These are phyloP conservation scores for Hydrotaea diabolus DNA, from an alignment of 2,888 invertebrate species.

Conservation along the genomic window DNA sequence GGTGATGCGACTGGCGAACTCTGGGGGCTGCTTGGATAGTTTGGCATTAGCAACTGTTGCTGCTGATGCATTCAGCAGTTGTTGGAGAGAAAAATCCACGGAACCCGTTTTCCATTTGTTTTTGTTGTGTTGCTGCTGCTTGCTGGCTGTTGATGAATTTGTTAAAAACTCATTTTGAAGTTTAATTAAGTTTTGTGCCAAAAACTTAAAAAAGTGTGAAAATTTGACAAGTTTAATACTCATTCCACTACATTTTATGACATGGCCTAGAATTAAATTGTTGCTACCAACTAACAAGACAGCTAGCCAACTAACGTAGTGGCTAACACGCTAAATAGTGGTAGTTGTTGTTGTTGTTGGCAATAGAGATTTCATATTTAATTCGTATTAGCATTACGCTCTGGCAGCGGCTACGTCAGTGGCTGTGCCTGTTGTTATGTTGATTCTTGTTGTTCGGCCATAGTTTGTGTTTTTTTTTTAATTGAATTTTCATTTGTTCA, in stretches of 20 bases:
- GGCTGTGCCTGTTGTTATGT: too few species aligned
- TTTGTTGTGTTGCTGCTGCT: not conserved
- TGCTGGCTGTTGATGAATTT: slow-evolving; percentile 65
- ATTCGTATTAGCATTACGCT: slow-evolving; percentile 47
- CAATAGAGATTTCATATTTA: slow-evolving; percentile 49
- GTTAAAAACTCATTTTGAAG: slow-evolving; percentile 73
- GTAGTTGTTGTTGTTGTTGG: not conserved
- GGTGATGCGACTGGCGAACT: too few species aligned
- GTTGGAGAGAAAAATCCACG: slow-evolving; percentile 23
- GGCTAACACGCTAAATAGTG: not conserved
- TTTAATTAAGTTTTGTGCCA: slow-evolving; percentile 79
- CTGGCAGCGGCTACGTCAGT: slow-evolving; percentile 25
- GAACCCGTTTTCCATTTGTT: slow-evolving; percentile 50
- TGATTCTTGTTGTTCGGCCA: not conserved
- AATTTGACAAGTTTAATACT: slow-evolving; percentile 79
- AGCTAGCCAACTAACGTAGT: not conserved
- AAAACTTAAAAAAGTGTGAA: slow-evolving; percentile 79
- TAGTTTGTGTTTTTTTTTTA: slow-evolving; percentile 44
- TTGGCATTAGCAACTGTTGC: too few species aligned
- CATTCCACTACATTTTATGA: slow-evolving; percentile 32
- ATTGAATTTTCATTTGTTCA: slow-evolving; percentile 67
- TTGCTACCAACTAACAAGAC: slow-evolving; percentile 24
- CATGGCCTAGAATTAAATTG: slow-evolving; percentile 71
- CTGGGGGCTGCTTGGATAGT: slow-evolving; percentile 8
- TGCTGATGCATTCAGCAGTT: slow-evolving; percentile 40